Conservation (phyloP, 1,140 invertebrate genomes). For the Agrypnia vestita region DNA sequence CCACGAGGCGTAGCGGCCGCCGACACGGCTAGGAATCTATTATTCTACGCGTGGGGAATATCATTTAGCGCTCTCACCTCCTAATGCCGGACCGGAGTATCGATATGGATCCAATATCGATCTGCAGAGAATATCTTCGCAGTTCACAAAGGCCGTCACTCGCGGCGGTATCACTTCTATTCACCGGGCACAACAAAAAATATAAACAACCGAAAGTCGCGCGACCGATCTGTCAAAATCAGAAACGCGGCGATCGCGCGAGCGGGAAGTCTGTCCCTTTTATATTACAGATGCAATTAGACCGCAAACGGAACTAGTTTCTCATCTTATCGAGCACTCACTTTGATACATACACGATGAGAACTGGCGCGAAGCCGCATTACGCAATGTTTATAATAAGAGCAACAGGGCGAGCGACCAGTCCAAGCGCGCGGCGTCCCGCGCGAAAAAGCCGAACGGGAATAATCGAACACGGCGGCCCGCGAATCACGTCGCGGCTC, state of each 20-base stretch:
- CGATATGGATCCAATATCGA: no score
- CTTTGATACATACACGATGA: background rate
- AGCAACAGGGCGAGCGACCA: slow-evolving; percentile 46
- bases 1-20: no score
- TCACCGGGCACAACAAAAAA: background rate
- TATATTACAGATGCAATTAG: background rate
- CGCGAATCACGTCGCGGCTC: background rate
- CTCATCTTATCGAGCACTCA: slow-evolving; percentile 2
- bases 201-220: background rate
- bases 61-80: no score
- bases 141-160: background rate
- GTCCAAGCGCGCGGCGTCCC: slow-evolving; percentile 24
- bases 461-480: slow-evolving; percentile 37
- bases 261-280: background rate
- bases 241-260: background rate
- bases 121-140: no score
- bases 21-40: no score
- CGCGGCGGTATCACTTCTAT: slow-evolving; percentile 2
- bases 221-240: slow-evolving; percentile 2
- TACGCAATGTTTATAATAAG: slow-evolving; percentile 45
- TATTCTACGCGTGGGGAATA: no score
- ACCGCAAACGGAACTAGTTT: slow-evolving; percentile 1
- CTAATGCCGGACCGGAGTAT: no score
- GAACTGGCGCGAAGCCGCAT: slow-evolving; percentile 1
- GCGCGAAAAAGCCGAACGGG: slow-evolving; percentile 2